Evolutionary conservation across 2,888 invertebrate genomes (phyloP), one percentile per base, ranked within the genome.

Genomic region (Tinea semifulvella): DNA sequence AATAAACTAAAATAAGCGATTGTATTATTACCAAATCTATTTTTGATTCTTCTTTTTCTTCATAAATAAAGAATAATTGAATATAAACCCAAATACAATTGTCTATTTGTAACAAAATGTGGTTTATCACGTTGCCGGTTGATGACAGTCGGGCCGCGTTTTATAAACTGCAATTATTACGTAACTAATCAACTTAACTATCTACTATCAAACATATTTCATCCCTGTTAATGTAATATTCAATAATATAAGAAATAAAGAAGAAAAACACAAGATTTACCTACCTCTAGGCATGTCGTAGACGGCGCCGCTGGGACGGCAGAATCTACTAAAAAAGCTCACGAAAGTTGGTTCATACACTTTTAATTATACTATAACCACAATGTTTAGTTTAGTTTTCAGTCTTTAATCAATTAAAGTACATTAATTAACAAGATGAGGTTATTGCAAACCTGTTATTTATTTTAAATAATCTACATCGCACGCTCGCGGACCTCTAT

Each of bases 221-320:
- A 13, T 31, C 14, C 14, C 3, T 31, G 26, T 31, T 13, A 31
- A 11, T 31, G 7, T 13, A 31, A 14, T 3, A 31, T 13, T 31
- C 11, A 26, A 13, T 14, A n/a, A 31, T 31, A 14, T 14, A 13
- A 13, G 3, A 31, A 2, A 18, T 36, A n/a, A 36, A 14, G 10
- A 7, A 47, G 28, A 49, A 42, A 52, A 48, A 42, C 18, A 42
- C 26, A 54, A 61, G 65, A 59, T 27, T 16, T 14, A 13, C 2
- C 4, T 76, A 77, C 77, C 79, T 58, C 58, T 61, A 59, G 70
- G 56, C 79, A 79, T 77, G 66, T 63, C 72, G 76, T 67, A 68
- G 66, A 55, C 56, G 56, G 55, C 59, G 62, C 57, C 65, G 66
- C 56, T 63, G 61, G 27, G 42, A 26, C 61, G 61, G 58, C 63